Evolutionary conservation across 2,797 vertebrate species (phyloP).

Genomic region (Neoniphon sammara): DNA sequence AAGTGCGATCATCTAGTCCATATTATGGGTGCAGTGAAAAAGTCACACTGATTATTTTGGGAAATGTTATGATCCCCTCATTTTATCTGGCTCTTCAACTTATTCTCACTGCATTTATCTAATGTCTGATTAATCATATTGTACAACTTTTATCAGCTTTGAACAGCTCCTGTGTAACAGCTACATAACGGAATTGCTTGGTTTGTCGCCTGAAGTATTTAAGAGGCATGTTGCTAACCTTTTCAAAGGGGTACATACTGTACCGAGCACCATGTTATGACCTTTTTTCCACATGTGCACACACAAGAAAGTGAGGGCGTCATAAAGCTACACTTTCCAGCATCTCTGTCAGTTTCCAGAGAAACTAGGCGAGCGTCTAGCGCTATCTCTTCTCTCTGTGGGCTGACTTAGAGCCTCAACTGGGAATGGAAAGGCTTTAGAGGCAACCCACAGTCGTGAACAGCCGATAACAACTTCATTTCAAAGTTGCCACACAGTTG

Average conservation of each 20-base stretch:
- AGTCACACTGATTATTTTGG: neutral
- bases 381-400: conserved; percentile 59
- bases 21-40: neutral
- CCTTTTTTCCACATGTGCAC: conserved; percentile 46
- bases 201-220: neutral
- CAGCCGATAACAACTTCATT: conserved; percentile 38
- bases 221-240: conserved; percentile 27
- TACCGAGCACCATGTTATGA: conserved; percentile 38
- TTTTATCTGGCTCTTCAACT: neutral
- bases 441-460: conserved; percentile 38
- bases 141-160: neutral
- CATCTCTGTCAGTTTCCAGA: conserved; percentile 70
- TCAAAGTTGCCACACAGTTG: conserved; percentile 65
- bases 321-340: conserved; percentile 66
- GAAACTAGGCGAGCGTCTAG: conserved; percentile 51
- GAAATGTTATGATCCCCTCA: neutral
- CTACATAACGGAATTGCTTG: neutral
- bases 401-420: conserved; percentile 57
- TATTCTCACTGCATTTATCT: neutral
- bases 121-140: neutral
- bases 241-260: conserved; percentile 34
- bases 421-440: conserved; percentile 68
- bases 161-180: neutral
- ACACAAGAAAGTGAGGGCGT: conserved; percentile 63
- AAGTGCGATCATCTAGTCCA: neutral